phyloP scores from a whole-genome alignment of 2,797 vertebrate species.

The Anas bernieri region DNA sequence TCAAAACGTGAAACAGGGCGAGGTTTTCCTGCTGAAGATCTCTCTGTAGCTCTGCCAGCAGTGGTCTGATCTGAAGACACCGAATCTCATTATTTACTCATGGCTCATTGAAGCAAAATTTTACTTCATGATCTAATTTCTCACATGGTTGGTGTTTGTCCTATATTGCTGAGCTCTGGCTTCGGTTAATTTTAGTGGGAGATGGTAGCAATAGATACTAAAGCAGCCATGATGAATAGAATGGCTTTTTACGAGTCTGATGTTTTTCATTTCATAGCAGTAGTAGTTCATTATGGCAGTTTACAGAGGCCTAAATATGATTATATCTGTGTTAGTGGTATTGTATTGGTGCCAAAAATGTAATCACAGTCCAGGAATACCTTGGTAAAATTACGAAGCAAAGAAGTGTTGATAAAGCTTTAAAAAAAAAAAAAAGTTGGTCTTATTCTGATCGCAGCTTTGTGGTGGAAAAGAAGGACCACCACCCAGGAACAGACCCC shows the following conservation, averaged over 20 bases:
- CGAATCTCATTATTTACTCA: fast-evolving
- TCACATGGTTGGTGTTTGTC: background rate
- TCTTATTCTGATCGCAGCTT: background rate
- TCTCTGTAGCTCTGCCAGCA: background rate
- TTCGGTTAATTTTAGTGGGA: background rate
- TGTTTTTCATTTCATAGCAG: background rate
- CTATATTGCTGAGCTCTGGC: background rate
- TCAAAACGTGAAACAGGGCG: fast-evolving
- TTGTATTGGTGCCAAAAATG: background rate
- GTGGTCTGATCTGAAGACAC: background rate
- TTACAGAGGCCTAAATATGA: background rate
- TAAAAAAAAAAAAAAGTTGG: background rate
- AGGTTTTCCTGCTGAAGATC: background rate
- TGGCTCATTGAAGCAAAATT: background rate
- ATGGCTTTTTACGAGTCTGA: background rate
- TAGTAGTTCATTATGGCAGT: background rate
- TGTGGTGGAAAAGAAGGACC: background rate
- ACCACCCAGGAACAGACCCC: background rate
- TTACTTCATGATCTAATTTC: background rate
- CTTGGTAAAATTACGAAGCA: background rate
- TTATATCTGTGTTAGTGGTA: background rate
- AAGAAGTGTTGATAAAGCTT: background rate
- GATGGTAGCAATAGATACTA: background rate
- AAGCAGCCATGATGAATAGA: background rate
- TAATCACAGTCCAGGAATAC: background rate